A percentile compares a stretch with the other conserved stretches of the same genome.
These are phyloP conservation scores for Phrynocephalus vlangalii DNA, from an alignment of 2,797 vertebrate genomes.

Conservation along the genomic window DNA sequence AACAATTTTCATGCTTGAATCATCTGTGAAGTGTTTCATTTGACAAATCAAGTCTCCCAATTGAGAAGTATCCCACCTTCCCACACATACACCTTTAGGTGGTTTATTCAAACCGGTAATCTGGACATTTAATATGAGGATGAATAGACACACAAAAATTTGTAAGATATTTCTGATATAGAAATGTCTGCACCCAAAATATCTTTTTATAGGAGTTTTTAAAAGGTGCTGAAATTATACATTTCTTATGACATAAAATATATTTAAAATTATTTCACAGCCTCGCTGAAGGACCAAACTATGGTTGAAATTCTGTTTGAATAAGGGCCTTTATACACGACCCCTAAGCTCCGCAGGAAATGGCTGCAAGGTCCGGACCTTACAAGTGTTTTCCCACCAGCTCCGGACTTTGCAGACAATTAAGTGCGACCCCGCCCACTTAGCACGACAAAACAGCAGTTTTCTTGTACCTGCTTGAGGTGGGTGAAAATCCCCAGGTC, in stretches of 20 bases:
- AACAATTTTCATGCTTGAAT: slow-evolving; percentile 67
- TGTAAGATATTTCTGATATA: background rate
- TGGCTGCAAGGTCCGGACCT: too few species aligned
- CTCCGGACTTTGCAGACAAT: too few species aligned
- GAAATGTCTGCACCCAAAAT: too few species aligned
- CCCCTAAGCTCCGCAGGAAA: too few species aligned
- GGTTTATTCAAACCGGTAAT: slow-evolving; percentile 59
- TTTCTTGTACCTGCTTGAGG: too few species aligned
- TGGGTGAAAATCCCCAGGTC: too few species aligned
- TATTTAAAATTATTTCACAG: slow-evolving; percentile 69
- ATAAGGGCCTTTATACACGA: too few species aligned
- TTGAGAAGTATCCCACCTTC: slow-evolving; percentile 71
- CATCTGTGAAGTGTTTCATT: slow-evolving; percentile 70
- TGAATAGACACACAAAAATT: slow-evolving; percentile 58
- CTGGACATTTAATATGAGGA: slow-evolving; percentile 68
- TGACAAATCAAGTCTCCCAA: slow-evolving; percentile 69
- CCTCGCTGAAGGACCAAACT: background rate
- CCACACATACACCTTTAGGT: slow-evolving; percentile 67
- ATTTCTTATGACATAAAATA: slow-evolving; percentile 76
- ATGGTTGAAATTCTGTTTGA: too few species aligned
- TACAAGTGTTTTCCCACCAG: too few species aligned
- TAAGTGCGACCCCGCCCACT: too few species aligned
- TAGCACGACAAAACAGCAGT: too few species aligned
- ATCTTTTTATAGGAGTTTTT: too few species aligned
- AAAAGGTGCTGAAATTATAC: slow-evolving; percentile 69